These are phyloP conservation scores for Aspidapion aeneum DNA, from an alignment of 2,888 invertebrate species.

Conservation along the genomic window DNA sequence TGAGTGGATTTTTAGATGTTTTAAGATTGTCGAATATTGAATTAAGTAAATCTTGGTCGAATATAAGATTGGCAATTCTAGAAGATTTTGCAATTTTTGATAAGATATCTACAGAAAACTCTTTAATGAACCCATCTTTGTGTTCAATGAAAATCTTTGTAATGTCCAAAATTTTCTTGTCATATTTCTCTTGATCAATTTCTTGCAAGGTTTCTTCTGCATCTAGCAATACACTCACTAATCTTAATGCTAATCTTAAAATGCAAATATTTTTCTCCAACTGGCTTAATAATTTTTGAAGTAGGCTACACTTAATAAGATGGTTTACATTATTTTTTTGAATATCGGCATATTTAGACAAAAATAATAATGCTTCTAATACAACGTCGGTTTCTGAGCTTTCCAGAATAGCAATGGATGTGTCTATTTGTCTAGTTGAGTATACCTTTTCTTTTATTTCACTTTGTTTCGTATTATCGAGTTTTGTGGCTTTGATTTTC, in stretches of 20 bases:
- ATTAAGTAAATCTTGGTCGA: constrained; percentile 31
- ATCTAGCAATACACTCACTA: constrained; percentile 32
- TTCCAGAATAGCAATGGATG: constrained; percentile 37
- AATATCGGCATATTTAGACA: constrained; percentile 38
- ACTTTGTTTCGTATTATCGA: constrained; percentile 20
- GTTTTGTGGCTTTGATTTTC: constrained; percentile 19
- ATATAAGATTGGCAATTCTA: constrained; percentile 32
- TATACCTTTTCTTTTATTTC: constrained; percentile 37
- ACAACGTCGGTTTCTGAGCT: constrained; percentile 36
- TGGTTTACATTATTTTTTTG: constrained; percentile 32
- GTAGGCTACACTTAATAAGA: constrained; percentile 32
- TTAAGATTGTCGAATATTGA: constrained; percentile 33
- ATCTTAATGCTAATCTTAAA: constrained; percentile 32
- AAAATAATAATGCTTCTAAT: constrained; percentile 36
- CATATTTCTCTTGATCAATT: constrained; percentile 35
- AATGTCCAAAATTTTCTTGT: constrained; percentile 33
- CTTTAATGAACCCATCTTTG: constrained; percentile 30
- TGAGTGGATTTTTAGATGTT: constrained; percentile 25
- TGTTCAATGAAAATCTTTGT: constrained; percentile 32
- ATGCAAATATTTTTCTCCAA: constrained; percentile 37
- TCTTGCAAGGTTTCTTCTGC: constrained; percentile 31
- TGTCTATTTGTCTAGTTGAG: constrained; percentile 35
- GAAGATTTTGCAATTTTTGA: constrained; percentile 30
- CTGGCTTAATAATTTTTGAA: constrained; percentile 32
- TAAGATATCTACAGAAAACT: constrained; percentile 34